These are phyloP conservation scores for Bos javanicus DNA, from an alignment of 2,113 vertebrate species.

Conservation along the genomic window DNA sequence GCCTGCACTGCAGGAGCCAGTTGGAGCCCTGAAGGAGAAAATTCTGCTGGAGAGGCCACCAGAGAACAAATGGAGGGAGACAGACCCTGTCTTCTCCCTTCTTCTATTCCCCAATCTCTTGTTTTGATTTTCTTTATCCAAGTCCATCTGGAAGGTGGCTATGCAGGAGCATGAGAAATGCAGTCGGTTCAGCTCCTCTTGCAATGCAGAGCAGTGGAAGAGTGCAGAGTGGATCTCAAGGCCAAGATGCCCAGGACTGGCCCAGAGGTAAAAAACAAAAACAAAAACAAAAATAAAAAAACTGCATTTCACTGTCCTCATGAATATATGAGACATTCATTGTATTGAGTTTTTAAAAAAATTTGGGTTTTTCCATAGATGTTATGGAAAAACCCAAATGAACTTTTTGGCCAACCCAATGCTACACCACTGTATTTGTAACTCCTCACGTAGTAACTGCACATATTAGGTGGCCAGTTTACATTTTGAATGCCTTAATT, in stretches of 20 bases:
- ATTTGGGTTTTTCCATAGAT: neutral
- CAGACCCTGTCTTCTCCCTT: neutral
- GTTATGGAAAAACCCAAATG: neutral
- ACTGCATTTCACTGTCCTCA: neutral
- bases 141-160: neutral
- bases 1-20: neutral
- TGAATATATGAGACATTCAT: neutral
- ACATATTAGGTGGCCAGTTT: no score
- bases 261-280: neutral
- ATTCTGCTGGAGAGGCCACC: neutral
- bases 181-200: neutral
- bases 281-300: neutral
- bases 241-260: neutral
- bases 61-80: neutral
- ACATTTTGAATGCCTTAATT: neutral
- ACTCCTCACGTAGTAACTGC: neutral
- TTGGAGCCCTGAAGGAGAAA: neutral
- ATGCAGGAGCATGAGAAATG: neutral
- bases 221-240: neutral
- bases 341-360: neutral
- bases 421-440: neutral
- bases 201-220: neutral
- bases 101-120: neutral
- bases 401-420: neutral
- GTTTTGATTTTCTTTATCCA: neutral